phyloP scores from a whole-genome alignment of 2,888 invertebrate species.

The Oligia latruncula region DNA sequence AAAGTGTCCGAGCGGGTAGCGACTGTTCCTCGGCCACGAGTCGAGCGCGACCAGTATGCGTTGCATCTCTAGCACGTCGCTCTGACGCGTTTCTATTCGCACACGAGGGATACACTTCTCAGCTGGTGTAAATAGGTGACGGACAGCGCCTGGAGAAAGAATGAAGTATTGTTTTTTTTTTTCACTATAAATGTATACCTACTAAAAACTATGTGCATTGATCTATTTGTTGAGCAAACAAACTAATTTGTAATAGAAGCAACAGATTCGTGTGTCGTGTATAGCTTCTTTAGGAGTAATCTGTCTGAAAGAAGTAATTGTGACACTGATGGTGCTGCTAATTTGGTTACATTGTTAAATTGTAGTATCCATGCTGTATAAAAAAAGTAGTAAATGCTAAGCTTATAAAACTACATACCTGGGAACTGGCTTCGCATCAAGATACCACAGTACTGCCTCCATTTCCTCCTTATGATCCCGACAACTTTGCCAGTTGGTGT shows the following conservation, averaged over 20 bases:
- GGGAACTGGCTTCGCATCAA: slow-evolving; percentile 94
- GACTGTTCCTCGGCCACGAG: slow-evolving; percentile 97
- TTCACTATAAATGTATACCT: too few relatives aligned
- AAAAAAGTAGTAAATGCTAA: neutral
- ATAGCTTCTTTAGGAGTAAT: neutral
- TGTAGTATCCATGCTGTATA: neutral
- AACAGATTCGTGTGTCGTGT: neutral
- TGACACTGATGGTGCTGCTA: too few relatives aligned
- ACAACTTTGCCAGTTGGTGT: slow-evolving; percentile 91
- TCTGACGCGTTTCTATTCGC: slow-evolving; percentile 98
- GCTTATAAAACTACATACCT: slow-evolving; percentile 76
- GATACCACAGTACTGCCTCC: slow-evolving; percentile 99
- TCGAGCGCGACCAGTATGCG: slow-evolving; percentile 98
- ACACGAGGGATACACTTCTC: slow-evolving; percentile 98
- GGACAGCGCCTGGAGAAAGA: slow-evolving; percentile 85
- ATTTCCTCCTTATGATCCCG: slow-evolving; percentile 98
- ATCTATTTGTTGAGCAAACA: neutral
- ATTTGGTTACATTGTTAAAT: neutral
- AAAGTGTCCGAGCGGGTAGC: slow-evolving; percentile 98
- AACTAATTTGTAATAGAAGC: neutral
- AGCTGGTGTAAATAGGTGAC: slow-evolving; percentile 98
- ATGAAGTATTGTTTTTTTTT: too few relatives aligned
- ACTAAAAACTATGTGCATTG: neutral
- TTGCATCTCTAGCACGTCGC: slow-evolving; percentile 94
- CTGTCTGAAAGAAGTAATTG: neutral